Evolutionary conservation across 2,797 vertebrate species (phyloP).

Genomic region (Craterocephalus amniculus): DNA sequence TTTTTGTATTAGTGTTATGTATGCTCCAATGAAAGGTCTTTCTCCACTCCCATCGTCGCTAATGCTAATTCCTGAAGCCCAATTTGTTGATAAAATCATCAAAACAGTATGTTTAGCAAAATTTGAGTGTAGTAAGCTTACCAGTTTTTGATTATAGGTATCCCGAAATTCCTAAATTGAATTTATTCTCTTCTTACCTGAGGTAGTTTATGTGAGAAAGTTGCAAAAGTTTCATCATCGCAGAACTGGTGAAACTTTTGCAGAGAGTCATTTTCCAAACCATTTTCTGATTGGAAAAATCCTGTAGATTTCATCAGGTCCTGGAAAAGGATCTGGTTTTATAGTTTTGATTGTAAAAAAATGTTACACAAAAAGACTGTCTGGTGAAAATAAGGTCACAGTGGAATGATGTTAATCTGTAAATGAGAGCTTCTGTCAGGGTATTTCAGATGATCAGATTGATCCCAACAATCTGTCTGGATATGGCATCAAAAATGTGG

Average conservation of each 20-base stretch:
- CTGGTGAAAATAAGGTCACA: constrained; percentile 46
- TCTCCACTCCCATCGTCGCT: neutral
- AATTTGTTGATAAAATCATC: neutral
- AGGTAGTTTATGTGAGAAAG: neutral
- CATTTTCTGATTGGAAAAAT: constrained; percentile 3
- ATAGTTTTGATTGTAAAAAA: constrained; percentile 6
- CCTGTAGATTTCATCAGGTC: constrained; percentile 18
- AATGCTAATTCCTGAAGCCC: constrained; percentile 4
- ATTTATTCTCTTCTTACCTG: constrained; percentile 6
- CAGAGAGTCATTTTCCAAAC: neutral
- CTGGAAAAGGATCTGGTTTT: constrained; percentile 13
- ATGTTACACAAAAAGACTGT: constrained; percentile 15
- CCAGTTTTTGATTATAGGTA: constrained; percentile 4
- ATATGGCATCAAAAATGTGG: constrained; percentile 10
- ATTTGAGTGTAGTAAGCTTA: neutral
- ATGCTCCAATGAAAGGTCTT: constrained; percentile 29
- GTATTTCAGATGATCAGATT: constrained; percentile 55
- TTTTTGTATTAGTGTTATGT: constrained; percentile 28
- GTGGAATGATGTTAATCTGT: constrained; percentile 64
- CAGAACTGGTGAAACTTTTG: constrained; percentile 12
- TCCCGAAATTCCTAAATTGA: constrained; percentile 16
- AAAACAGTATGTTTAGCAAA: constrained; percentile 3
- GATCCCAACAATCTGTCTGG: constrained; percentile 28
- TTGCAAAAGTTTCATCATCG: constrained; percentile 1
- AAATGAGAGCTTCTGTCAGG: constrained; percentile 55